Evolutionary conservation across 2,113 vertebrate genomes (phyloP).

Genomic region (Balaeniceps rex): DNA sequence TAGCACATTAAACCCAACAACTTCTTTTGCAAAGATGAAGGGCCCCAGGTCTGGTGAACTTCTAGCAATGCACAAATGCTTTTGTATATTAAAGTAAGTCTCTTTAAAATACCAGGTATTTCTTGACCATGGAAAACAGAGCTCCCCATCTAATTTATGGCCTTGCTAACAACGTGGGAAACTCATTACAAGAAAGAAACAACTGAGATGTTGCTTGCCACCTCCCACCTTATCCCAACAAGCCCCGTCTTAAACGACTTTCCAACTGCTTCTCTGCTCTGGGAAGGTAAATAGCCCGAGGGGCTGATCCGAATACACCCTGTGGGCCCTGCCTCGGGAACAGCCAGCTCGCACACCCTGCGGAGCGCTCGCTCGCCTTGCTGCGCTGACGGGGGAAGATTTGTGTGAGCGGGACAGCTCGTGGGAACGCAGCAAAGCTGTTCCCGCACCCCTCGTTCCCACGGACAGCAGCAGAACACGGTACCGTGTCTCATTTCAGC

Average conservation of each 20-base stretch:
- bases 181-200: not conserved
- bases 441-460: not conserved
- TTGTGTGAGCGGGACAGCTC: not conserved
- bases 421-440: not conserved
- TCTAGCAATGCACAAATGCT: not conserved
- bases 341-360: not conserved
- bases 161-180: not conserved
- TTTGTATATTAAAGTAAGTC: not conserved
- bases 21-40: not conserved
- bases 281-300: not conserved
- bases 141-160: not conserved
- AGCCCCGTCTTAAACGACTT: not conserved
- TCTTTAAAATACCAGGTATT: not conserved
- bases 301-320: not conserved
- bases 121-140: not conserved
- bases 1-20: not conserved
- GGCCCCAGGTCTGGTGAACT: not conserved
- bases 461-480: not conserved
- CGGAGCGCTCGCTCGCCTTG: not conserved
- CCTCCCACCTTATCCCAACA: not conserved
- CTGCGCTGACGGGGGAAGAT: not conserved
- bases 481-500: accelerated
- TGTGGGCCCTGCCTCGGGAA: not conserved
- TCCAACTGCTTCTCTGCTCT: not conserved
- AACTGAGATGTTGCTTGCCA: not conserved